Percentiles rank a stretch among this genome's conserved stretches.
phyloP scores from a whole-genome alignment of 1,140 invertebrate genomes.

The Nebria ingens region DNA sequence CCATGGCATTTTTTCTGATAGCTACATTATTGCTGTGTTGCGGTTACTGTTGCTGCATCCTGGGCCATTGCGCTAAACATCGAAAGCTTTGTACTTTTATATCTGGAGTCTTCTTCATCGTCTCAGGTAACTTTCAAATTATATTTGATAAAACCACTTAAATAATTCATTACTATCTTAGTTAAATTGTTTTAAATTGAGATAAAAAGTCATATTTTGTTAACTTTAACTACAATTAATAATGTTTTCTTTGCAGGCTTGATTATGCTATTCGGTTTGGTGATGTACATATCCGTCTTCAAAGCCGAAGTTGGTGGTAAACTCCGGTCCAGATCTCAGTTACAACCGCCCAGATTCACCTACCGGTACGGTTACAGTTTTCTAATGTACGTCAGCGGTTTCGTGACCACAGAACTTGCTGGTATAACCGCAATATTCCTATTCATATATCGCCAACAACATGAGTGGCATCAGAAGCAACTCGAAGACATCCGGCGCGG shows the following conservation, averaged over 20 bases:
- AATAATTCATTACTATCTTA: no score
- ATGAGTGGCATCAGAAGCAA: conserved; percentile 39
- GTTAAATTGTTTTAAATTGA: no score
- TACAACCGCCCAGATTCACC: conserved; percentile 68
- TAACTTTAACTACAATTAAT: no score
- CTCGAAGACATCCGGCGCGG: conserved; percentile 26
- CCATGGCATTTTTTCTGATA: conserved; percentile 54
- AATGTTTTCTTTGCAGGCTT: conserved; percentile 73
- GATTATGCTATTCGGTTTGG: conserved; percentile 76
- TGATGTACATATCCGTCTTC: conserved; percentile 87
- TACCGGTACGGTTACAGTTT: conserved; percentile 83
- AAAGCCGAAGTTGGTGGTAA: conserved; percentile 83
- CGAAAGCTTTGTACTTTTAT: conserved; percentile 55
- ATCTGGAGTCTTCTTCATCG: conserved; percentile 58
- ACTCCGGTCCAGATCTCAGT: conserved; percentile 61
- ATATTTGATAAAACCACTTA: no score
- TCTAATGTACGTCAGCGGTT: conserved; percentile 71
- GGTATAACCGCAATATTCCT: conserved; percentile 79
- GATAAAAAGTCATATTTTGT: no score
- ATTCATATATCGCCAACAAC: conserved; percentile 65
- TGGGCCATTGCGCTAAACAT: conserved; percentile 51
- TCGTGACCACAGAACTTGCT: conserved; percentile 70
- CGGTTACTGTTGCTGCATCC: conserved; percentile 52
- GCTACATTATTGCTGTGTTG: conserved; percentile 50
- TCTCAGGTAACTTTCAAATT: conserved; percentile 53